Base-by-base conservation (phyloP, 1,140 invertebrate genomes). In the Chymomyza costata region DNA sequence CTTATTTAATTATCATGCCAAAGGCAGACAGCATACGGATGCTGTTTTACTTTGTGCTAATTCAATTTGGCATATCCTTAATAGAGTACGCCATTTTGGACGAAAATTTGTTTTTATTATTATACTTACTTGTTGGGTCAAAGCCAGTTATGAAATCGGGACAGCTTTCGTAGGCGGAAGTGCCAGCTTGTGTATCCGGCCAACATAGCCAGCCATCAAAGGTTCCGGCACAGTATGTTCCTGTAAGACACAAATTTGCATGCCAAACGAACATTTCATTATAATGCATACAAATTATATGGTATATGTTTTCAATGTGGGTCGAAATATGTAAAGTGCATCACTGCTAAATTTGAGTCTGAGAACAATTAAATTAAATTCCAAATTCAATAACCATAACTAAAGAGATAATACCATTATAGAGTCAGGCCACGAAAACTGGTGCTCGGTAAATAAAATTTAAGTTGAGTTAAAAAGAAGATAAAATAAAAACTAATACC, bases 151-250 rank as follows among this genome's bases (percentile, higher is more conserved):
- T 89, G 80, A 94, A 95, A 48, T 86, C 86, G 10, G 94, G 95
- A 86, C 95, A 96, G 8, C 87, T 87, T 31, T 90, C 89, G 69
- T 88, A 90, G 6, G 91, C 93, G 18, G 88, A 89, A 35, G 85
- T 83, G 66, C 93, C 93, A 15, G 94, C 93, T 5, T 88, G 86
- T 3, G 95, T 96, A 74, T 91, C 90, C 15, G 93, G 92, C 94
- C 94, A 96, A 82, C 95, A 97, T 3, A 91, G 89, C 93, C 94
- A 96, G 32, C 92, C 91, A 86, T 97, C 94, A 86, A 93, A 97
- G 2, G 90, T 90, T 40, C 91, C 88, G 17, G 87, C 87, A 84
- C 95, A 96, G 82, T 90, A 92, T 19, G 87, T 62, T 31, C 87
- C 91, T 87, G 83, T 14, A 50, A 25, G 43, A 41, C n/a, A 55